Percentiles rank a stretch among this genome's conserved stretches.
Conservation (phyloP, 2,797 vertebrate genomes). For the Catostomus latipinnis region DNA sequence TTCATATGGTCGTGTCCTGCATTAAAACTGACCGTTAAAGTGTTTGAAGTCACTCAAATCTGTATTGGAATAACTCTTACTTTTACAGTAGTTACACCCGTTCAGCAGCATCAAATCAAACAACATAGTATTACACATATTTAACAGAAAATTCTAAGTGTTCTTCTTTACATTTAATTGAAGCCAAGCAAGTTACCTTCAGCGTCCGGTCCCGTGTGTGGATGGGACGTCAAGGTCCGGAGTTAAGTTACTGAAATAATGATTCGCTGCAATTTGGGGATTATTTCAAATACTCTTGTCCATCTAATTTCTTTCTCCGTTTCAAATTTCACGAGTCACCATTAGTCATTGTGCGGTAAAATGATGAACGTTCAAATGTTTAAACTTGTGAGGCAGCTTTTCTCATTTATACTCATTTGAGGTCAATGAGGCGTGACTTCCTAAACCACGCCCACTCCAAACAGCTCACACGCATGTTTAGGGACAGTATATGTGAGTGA, state of each 20-base stretch:
- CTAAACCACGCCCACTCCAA: conserved; percentile 46
- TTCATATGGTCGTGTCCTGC: conserved; percentile 31
- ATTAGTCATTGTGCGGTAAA: background rate
- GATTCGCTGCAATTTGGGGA: background rate
- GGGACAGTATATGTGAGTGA: too few species aligned
- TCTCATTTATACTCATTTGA: conserved; percentile 56
- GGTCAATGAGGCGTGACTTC: conserved; percentile 52
- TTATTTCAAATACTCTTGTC: background rate
- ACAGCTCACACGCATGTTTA: too few species aligned
- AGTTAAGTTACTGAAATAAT: background rate
- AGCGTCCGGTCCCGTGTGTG: background rate
- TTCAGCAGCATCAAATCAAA: background rate
- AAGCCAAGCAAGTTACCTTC: conserved; percentile 17
- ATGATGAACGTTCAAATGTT: conserved; percentile 7
- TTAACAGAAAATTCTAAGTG: background rate
- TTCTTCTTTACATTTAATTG: background rate
- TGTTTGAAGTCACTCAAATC: background rate
- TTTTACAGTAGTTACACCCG: background rate
- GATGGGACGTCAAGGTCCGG: conserved; percentile 9
- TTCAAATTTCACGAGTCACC: background rate
- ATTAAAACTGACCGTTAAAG: conserved; percentile 20
- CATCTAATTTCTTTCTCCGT: conserved; percentile 1
- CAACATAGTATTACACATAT: background rate
- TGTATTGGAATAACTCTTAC: background rate
- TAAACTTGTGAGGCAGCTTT: conserved; percentile 11